phyloP scores from a whole-genome alignment of 2,888 invertebrate genomes.

The Resseliella maxima region DNA sequence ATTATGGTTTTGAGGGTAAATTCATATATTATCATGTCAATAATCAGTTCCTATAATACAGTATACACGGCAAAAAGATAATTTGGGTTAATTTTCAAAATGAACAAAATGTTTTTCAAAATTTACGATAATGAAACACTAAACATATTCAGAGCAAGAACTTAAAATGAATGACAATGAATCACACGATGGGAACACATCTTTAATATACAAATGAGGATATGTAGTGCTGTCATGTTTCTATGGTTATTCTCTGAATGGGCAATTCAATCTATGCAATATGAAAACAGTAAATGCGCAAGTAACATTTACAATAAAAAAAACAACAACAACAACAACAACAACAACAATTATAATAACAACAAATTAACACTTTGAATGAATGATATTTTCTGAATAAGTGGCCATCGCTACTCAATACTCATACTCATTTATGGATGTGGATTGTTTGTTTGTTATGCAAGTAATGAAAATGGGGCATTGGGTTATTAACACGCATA shows the following conservation, averaged over 20 bases:
- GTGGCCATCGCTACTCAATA: slow-evolving; percentile 1
- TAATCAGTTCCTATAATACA: no score
- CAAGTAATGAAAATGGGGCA: neutral
- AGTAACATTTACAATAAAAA: neutral
- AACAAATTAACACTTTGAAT: slow-evolving; percentile 14
- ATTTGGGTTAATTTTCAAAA: no score
- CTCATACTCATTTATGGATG: neutral
- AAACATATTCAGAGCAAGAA: no score
- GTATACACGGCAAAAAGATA: no score
- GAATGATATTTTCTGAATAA: neutral
- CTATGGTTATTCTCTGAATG: neutral
- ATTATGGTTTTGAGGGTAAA: no score
- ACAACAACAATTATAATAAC: neutral
- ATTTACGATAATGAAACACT: no score
- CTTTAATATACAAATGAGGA: slow-evolving; percentile 25
- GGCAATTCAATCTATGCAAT: neutral
- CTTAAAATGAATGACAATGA: no score
- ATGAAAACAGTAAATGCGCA: neutral
- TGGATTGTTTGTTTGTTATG: neutral
- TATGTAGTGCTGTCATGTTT: neutral
- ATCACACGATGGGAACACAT: no score
- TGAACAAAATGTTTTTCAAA: no score
- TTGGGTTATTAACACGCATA: neutral
- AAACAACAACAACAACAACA: slow-evolving; percentile 13
- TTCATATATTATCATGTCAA: no score